Evolutionary conservation across 2,113 vertebrate species (phyloP).

Genomic region (Corythoichthys haematopterus): DNA sequence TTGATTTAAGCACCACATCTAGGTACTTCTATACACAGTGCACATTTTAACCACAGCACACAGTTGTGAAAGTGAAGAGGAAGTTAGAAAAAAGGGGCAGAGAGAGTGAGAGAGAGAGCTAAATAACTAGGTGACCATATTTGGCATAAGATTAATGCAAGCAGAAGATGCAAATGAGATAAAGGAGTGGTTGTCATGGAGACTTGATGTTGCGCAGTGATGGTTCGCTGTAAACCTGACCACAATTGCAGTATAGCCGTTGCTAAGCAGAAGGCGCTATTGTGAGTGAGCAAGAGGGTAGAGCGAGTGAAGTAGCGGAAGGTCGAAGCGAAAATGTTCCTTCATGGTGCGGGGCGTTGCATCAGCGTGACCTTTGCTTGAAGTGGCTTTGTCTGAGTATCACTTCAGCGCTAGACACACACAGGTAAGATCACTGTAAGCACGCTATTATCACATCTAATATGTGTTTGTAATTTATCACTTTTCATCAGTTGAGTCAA

Average conservation of each 20-base stretch:
- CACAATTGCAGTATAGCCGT: constrained; percentile 66
- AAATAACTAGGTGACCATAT: constrained; percentile 53
- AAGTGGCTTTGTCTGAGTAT: constrained; percentile 60
- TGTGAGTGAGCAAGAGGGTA: constrained; percentile 51
- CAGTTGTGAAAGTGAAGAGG: constrained; percentile 49
- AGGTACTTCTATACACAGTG: too few relatives aligned
- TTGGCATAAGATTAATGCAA: constrained; percentile 63
- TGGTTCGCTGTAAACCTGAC: constrained; percentile 63
- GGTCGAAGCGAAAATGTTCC: constrained; percentile 48
- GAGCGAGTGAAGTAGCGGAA: constrained; percentile 46
- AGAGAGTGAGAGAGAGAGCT: constrained; percentile 27
- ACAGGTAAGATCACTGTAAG: constrained; percentile 60
- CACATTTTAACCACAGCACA: constrained; percentile 5
- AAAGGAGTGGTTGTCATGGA: constrained; percentile 65
- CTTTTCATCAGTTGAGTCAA: constrained; percentile 7
- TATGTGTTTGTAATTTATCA: not conserved
- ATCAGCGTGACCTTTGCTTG: constrained; percentile 51
- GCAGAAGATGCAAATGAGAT: constrained; percentile 70
- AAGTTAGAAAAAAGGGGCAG: constrained; percentile 36
- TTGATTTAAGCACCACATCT: not conserved
- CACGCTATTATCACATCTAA: not conserved
- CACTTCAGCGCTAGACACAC: constrained; percentile 59
- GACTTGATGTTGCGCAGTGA: constrained; percentile 67
- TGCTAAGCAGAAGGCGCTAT: constrained; percentile 69
- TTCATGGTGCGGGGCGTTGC: constrained; percentile 68